phyloP scores from a whole-genome alignment of 2,797 vertebrate species.

The Tangara arthus region DNA sequence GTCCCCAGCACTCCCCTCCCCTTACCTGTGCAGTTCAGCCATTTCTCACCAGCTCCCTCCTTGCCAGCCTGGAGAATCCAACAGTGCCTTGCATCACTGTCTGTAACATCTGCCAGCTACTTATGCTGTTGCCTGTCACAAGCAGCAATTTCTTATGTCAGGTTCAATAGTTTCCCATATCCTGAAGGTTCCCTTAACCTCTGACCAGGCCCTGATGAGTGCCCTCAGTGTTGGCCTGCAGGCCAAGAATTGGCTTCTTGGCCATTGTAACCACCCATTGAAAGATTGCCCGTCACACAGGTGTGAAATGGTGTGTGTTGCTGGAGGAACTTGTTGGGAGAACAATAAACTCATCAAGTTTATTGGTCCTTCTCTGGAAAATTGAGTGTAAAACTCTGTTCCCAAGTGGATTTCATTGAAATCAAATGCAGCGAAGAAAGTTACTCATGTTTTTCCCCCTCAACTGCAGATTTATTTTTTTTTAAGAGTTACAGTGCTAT shows the following conservation, averaged over 20 bases:
- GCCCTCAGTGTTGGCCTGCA: not conserved
- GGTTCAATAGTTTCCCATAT: rapidly evolving
- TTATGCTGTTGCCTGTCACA: not conserved
- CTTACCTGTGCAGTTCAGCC: not conserved
- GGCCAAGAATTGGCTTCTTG: not conserved
- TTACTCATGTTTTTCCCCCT: not conserved
- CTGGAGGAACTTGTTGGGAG: not conserved
- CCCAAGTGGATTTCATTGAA: not conserved
- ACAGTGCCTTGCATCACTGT: rapidly evolving
- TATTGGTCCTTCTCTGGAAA: not conserved
- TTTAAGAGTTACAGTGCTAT: not conserved
- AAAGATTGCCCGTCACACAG: not conserved
- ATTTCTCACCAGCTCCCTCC: not conserved
- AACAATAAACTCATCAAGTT: not conserved
- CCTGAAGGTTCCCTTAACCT: not conserved
- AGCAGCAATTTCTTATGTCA: not conserved
- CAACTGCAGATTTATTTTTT: not conserved
- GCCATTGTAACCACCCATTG: not conserved
- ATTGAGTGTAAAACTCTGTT: not conserved
- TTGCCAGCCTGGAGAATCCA: not conserved
- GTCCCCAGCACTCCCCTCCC: rapidly evolving
- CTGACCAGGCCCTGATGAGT: not conserved
- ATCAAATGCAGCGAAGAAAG: not conserved
- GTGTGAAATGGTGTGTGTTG: not conserved
- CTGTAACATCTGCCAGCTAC: not conserved